Evolutionary conservation across 64 coral and sea anemone genomes (phyloP).

Genomic region (Stylophora pistillata): DNA sequence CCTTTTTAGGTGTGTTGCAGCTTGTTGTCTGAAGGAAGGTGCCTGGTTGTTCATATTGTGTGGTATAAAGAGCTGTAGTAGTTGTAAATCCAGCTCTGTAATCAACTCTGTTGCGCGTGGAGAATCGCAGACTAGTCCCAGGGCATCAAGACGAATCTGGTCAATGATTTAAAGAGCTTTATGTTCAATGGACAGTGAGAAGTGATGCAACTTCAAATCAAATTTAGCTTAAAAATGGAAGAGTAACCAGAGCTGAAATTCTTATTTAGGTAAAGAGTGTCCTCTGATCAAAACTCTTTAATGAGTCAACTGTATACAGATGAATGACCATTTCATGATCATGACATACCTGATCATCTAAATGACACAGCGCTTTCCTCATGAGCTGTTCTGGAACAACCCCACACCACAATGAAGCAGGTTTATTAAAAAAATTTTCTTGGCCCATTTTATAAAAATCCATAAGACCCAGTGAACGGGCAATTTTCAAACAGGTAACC

Average conservation of each 20-base stretch:
- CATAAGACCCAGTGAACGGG: conserved; percentile 71
- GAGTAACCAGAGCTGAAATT: too few species aligned
- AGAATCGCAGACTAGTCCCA: conserved; percentile 91
- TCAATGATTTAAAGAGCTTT: neutral
- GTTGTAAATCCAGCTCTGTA: conserved; percentile 64
- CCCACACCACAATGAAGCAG: conserved; percentile 65
- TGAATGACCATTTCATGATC: neutral
- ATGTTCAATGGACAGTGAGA: neutral
- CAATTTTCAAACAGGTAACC: conserved; percentile 88
- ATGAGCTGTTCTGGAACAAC: conserved; percentile 71
- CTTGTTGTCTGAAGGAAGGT: conserved; percentile 88
- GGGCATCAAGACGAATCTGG: conserved; percentile 72
- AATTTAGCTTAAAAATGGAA: too few species aligned
- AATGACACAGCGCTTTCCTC: conserved; percentile 78
- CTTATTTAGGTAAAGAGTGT: too few species aligned
- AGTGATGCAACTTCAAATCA: neutral
- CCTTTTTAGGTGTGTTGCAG: conserved; percentile 73
- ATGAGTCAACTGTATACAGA: too few species aligned
- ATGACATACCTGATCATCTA: conserved; percentile 76
- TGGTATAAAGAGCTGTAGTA: conserved; percentile 73
- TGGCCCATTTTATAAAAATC: conserved; percentile 22
- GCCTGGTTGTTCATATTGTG: conserved; percentile 95
- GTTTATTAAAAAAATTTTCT: too few species aligned
- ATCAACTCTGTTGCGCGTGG: conserved; percentile 83
- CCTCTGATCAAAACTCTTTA: too few species aligned